Conservation (phyloP, 2,113 vertebrate genomes). For the Pelecanus crispus region DNA sequence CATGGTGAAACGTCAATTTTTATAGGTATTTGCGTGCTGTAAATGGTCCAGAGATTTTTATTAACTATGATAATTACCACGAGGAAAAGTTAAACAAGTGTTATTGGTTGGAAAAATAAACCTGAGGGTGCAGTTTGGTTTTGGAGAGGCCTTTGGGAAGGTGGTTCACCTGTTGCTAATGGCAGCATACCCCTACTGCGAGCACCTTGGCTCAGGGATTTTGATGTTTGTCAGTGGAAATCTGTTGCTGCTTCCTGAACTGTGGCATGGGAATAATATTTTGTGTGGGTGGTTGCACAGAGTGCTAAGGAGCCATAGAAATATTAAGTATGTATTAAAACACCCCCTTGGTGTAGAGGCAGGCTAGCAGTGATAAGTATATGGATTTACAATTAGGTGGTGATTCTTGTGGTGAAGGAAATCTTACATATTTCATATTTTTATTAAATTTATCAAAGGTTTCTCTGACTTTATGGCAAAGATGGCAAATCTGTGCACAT, state of each 20-base stretch:
- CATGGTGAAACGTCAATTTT: background rate
- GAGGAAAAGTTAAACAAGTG: background rate
- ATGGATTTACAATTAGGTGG: background rate
- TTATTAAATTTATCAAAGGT: background rate
- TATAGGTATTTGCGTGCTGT: background rate
- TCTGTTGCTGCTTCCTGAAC: background rate
- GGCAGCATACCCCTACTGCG: background rate
- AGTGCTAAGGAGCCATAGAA: background rate
- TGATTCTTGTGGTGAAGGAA: background rate
- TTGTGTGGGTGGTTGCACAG: accelerated
- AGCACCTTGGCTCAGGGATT: background rate
- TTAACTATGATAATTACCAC: background rate
- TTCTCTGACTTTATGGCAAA: background rate
- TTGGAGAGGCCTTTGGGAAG: background rate
- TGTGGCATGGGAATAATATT: background rate
- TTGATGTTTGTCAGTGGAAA: background rate
- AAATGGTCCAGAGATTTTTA: background rate
- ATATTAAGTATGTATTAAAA: background rate
- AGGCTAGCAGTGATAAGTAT: background rate
- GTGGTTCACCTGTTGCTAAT: background rate
- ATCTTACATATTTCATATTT: background rate
- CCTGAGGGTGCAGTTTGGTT: background rate
- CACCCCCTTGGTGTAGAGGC: background rate
- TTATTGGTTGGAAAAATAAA: background rate
- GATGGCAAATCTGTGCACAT: background rate